These are phyloP conservation scores for Stichodactyla mertensii DNA, from an alignment of 64 coral and sea anemone species.

Conservation along the genomic window DNA sequence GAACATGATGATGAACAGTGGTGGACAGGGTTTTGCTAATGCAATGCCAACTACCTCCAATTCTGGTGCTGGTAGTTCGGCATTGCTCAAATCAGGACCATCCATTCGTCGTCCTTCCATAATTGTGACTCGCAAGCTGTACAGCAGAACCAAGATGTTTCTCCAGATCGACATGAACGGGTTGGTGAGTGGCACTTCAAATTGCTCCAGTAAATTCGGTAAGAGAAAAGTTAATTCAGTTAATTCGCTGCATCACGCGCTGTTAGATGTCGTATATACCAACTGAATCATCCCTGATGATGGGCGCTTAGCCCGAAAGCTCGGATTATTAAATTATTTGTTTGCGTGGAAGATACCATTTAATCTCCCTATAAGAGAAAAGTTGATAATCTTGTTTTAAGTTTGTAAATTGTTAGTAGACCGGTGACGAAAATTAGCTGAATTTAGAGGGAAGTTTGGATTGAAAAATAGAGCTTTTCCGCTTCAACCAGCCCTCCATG, in stretches of 20 bases:
- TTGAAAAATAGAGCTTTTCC: too few relatives aligned
- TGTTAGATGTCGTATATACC: too few relatives aligned
- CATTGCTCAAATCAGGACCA: not conserved
- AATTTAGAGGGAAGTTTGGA: too few relatives aligned
- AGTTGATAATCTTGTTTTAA: too few relatives aligned
- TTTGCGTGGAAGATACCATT: too few relatives aligned
- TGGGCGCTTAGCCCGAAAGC: too few relatives aligned
- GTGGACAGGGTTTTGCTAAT: not conserved
- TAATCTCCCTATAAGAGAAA: too few relatives aligned
- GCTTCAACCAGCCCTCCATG: too few relatives aligned
- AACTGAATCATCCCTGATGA: too few relatives aligned
- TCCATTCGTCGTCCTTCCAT: not conserved
- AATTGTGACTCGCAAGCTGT: not conserved
- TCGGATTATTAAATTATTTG: too few relatives aligned
- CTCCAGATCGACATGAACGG: slow-evolving; percentile 1
- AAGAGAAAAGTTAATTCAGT: not conserved
- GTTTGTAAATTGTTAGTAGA: too few relatives aligned
- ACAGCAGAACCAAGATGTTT: slow-evolving; percentile 10
- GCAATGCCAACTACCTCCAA: not conserved
- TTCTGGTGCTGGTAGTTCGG: not conserved
- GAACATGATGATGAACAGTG: not conserved
- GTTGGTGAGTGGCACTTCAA: not conserved
- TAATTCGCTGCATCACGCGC: not conserved
- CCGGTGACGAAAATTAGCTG: too few relatives aligned
- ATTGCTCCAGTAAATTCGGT: not conserved